phyloP scores from a whole-genome alignment of 2,797 vertebrate species.

The Gobio occitaniae region DNA sequence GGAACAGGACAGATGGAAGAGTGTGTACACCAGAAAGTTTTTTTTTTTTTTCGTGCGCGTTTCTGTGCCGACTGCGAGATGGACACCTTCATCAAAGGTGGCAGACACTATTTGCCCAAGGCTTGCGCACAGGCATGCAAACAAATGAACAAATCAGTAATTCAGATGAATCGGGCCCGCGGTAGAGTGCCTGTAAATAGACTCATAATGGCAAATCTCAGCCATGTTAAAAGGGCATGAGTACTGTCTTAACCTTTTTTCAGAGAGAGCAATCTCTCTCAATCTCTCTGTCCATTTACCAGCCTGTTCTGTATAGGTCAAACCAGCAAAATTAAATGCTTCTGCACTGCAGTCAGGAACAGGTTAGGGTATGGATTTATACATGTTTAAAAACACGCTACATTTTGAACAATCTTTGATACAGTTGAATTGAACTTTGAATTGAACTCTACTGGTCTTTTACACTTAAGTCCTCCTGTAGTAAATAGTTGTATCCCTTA shows the following conservation, averaged over 20 bases:
- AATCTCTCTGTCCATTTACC: conserved; percentile 54
- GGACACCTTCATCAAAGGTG: conserved; percentile 79
- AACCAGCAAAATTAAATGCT: conserved; percentile 45
- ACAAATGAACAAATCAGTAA: conserved; percentile 84
- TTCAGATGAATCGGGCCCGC: conserved; percentile 73
- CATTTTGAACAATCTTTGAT: background rate
- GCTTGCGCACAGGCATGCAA: conserved; percentile 77
- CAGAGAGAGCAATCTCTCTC: conserved; percentile 18
- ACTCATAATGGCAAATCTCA: conserved; percentile 73
- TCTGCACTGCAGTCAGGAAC: background rate
- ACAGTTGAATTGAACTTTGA: background rate
- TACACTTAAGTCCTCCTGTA: no score
- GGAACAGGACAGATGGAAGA: conserved; percentile 11
- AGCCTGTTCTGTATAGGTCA: conserved; percentile 52
- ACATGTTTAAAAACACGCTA: background rate
- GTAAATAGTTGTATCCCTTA: no score
- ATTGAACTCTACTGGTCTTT: background rate
- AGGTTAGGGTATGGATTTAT: background rate
- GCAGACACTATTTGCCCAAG: conserved; percentile 75
- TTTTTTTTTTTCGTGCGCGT: conserved; percentile 65
- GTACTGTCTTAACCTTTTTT: conserved; percentile 45
- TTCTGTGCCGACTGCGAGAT: conserved; percentile 76
- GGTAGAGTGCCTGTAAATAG: conserved; percentile 74
- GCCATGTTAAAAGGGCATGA: conserved; percentile 68
- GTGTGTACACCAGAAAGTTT: conserved; percentile 56